Base-by-base conservation (phyloP, 1,140 invertebrate species). In the Polypedilum pembai region DNA sequence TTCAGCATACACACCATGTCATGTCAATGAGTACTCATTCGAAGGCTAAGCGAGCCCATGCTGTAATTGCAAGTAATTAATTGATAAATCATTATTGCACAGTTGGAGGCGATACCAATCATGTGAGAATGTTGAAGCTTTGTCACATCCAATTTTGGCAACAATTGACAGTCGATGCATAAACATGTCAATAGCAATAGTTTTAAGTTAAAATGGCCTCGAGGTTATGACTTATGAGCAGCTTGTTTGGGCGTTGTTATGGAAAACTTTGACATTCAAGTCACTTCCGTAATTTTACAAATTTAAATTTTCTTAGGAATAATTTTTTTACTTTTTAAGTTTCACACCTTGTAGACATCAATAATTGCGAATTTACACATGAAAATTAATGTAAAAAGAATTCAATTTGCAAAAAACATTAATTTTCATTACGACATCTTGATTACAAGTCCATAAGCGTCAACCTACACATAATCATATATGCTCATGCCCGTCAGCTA, bases 11-110 rank as follows among this genome's bases (percentile, higher is more conserved):
- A 33, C 2, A 33, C n/a, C n/a, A n/a, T n/a, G 24, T 33, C 24
- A 33, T 33, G 24, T 33, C 24, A 33, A 33, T 33, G 1, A 33
- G 5, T 33, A 5, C 5, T 33, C 5, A 33, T 15, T 56, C 12
- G 45, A 56, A 56, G 45, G 45, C 15, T 56, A 56, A 56, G n/a
- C n/a, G 15, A 45, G 41, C 8, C 41, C 15, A 45, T 45, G 41
- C 1, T 45, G 41, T 45, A 45, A 45, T 45, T 45, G 41, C 45
- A 56, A 56, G 45, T 56, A 56, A 56, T 56, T 56, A 56, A 56
- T 56, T 56, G 45, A 56, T 56, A 56, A 56, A 56, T 56, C n/a
- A 56, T 56, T 15, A 56, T 56, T 56, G 45, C 45, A n/a, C 45
- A 56, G 45, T 15, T 56, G 12, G 45, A n/a, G 45, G 45, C 12